Evolutionary conservation across 2,888 invertebrate genomes (phyloP).

Genomic region (Drosophila engyochracea): DNA sequence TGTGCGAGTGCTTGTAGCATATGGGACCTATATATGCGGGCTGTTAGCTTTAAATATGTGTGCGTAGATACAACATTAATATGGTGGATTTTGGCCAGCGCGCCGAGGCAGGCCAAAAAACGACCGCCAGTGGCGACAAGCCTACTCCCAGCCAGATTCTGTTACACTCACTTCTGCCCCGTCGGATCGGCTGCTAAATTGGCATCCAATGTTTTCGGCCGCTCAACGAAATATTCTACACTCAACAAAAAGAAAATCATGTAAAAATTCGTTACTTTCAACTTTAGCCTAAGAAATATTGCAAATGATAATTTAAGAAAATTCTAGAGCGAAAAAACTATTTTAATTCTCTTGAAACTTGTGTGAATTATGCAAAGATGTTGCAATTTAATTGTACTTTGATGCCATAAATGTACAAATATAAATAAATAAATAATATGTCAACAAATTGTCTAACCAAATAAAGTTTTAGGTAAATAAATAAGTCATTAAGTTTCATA

Average conservation of each 20-base stretch:
- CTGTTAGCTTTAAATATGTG: slow-evolving; percentile 26
- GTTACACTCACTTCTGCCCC: slow-evolving; percentile 9
- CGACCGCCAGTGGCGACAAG: slow-evolving; percentile 53
- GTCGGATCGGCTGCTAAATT: slow-evolving; percentile 65
- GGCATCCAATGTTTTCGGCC: slow-evolving; percentile 68
- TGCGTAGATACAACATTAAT: slow-evolving; percentile 67
- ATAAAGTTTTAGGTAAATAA: neutral
- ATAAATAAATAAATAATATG: neutral
- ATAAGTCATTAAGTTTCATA: neutral
- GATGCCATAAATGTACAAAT: neutral
- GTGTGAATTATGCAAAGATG: neutral
- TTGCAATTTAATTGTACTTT: neutral
- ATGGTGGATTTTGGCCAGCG: slow-evolving; percentile 65
- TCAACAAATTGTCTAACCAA: neutral
- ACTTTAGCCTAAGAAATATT: neutral
- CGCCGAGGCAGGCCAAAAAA: slow-evolving; percentile 42
- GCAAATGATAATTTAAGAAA: neutral
- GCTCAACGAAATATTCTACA: slow-evolving; percentile 27
- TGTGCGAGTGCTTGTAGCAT: slow-evolving; percentile 55
- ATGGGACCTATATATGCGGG: slow-evolving; percentile 60
- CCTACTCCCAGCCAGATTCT: slow-evolving; percentile 22
- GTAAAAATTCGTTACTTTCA: neutral
- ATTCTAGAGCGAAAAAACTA: neutral
- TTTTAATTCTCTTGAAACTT: neutral
- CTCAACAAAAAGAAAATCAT: neutral